A percentile compares a stretch with the other conserved stretches of the same genome.
These are phyloP conservation scores for Ptilorrhoa leucosticta DNA, from an alignment of 2,113 vertebrate genomes.

Conservation along the genomic window DNA sequence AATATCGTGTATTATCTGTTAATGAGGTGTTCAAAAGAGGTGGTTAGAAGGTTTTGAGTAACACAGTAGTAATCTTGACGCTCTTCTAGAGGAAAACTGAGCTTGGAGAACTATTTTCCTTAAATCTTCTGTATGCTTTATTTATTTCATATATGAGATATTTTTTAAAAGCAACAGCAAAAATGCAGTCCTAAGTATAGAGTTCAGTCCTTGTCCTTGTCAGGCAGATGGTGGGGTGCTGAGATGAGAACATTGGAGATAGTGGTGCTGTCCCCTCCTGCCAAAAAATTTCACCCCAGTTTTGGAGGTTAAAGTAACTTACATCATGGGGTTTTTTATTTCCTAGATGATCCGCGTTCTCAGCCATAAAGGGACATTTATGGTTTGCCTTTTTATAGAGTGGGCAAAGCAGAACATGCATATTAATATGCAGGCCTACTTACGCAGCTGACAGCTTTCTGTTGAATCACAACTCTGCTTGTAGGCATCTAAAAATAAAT, in stretches of 20 bases:
- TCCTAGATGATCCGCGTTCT: background rate
- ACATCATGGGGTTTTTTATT: background rate
- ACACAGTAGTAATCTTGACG: background rate
- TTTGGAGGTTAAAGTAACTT: background rate
- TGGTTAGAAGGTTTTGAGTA: background rate
- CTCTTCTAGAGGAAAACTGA: background rate
- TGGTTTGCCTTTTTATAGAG: background rate
- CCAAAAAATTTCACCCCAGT: background rate
- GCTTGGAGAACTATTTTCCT: background rate
- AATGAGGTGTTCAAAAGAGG: background rate
- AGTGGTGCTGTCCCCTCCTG: background rate
- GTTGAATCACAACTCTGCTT: constrained; percentile 11
- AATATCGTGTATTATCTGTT: background rate
- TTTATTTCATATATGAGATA: background rate
- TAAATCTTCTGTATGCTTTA: background rate
- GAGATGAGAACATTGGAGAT: rapidly evolving
- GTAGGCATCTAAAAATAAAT: constrained; percentile 30
- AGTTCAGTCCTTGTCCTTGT: background rate
- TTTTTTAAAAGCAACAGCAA: background rate
- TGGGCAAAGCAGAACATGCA: background rate
- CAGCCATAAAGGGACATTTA: background rate
- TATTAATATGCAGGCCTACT: background rate
- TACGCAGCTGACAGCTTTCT: background rate
- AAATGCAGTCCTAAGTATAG: rapidly evolving
- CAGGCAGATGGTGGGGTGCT: background rate